Evolutionary conservation across 2,797 vertebrate genomes (phyloP).

Genomic region (Microchirus variegatus): DNA sequence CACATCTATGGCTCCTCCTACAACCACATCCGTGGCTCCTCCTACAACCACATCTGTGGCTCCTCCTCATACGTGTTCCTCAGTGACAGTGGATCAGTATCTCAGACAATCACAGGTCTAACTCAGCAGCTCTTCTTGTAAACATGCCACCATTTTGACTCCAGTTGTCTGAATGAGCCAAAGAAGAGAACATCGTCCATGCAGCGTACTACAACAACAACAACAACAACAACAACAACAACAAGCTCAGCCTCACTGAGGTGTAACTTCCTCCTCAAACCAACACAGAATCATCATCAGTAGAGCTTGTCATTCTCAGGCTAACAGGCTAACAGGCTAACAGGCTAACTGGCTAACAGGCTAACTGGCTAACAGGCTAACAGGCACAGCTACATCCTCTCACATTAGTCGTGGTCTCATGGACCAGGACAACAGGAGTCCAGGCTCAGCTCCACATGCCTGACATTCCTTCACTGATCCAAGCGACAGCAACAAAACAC

Average conservation of each 20-base stretch:
- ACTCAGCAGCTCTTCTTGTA: too few relatives aligned
- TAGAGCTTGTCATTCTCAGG: slow-evolving; percentile 17
- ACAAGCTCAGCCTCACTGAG: neutral
- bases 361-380: too few relatives aligned
- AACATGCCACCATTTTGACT: too few relatives aligned
- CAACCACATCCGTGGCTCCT: too few relatives aligned
- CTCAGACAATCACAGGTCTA: too few relatives aligned
- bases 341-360: slow-evolving; percentile 42
- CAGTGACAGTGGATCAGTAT: too few relatives aligned
- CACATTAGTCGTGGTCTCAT: slow-evolving; percentile 76
- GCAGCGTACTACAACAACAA: neutral
- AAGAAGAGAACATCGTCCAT: neutral
- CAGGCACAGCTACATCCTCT: slow-evolving; percentile 49
- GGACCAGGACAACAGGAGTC: slow-evolving; percentile 67
- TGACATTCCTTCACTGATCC: slow-evolving; percentile 65
- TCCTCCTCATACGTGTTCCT: too few relatives aligned
- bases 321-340: too few relatives aligned
- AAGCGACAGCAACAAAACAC: slow-evolving; percentile 38
- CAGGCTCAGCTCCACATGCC: slow-evolving; percentile 71
- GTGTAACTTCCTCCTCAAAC: neutral
- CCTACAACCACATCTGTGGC: too few relatives aligned
- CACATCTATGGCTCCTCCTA: too few relatives aligned
- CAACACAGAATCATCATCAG: slow-evolving; percentile 20
- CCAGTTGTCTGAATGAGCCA: too few relatives aligned
- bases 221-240: neutral